Evolutionary conservation across 2,113 vertebrate species (phyloP), one percentile per base, ranked within the genome.

Genomic region (Ictalurus punctatus): DNA sequence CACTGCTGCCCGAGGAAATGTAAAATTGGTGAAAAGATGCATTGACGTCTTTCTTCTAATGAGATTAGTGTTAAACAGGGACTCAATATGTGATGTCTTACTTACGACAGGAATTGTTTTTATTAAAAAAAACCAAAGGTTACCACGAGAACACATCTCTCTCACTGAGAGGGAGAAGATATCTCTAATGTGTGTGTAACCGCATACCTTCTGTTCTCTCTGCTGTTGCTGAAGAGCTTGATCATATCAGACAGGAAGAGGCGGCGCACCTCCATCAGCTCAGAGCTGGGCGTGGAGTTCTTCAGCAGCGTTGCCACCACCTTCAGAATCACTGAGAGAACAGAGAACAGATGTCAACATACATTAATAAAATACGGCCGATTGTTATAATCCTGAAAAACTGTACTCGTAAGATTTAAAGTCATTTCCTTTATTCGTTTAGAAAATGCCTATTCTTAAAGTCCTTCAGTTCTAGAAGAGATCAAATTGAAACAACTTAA

Each of bases 221-320:
- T 96, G 92, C 98, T 99, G 93, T 99, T 99, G 93, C 98, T 99
- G 93, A 99, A 99, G 92, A 99, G 97, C 92, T 99, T 99, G 92
- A 99, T 99, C 98, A 99, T 99, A 92, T 99, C 98, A 7, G 98
- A 99, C 80, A 99, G 96, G 94, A 99, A 99, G 88, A 99, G 96
- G 84, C 98, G 97, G 52, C 98, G 96, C 89, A 99, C 98, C 94
- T 99, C 98, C 98, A 99, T 99, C 91, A 99, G 95, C 90, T 99
- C 98, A n/a, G 96, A 91, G 83, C 98, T 98, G 86, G 98, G 97
- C 0, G 97, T 95, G n/a, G 98, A 99, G 93, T 97, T 99, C 95
- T 99, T 99, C 91, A 99, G 94, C 90, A 99, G 95, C 0, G 98
- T 99, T 87, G 98, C 98, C 90, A 99, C 98, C 80, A 99, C 98